phyloP scores from a whole-genome alignment of 2,888 invertebrate species.

The Dorcus parallelipipedus region DNA sequence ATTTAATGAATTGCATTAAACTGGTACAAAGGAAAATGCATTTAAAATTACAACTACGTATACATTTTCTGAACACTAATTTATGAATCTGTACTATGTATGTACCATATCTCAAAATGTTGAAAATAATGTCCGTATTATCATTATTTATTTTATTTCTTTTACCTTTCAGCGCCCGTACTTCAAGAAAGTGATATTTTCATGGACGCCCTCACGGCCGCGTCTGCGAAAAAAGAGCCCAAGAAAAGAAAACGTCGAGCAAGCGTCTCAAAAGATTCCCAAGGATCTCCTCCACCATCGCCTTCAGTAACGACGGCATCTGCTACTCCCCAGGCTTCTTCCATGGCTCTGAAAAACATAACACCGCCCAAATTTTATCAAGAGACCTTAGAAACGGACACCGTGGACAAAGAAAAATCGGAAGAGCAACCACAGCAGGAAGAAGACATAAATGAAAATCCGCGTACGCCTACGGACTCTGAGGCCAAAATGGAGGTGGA shows the following conservation, averaged over 20 bases:
- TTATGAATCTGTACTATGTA: not conserved
- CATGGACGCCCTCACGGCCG: slow-evolving; percentile 85
- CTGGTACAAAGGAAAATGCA: too few species aligned
- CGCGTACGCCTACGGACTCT: slow-evolving; percentile 8
- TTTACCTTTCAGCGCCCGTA: slow-evolving; percentile 60
- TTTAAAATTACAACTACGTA: too few species aligned
- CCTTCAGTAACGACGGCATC: slow-evolving; percentile 38
- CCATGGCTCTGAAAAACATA: slow-evolving; percentile 48
- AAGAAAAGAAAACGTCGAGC: slow-evolving; percentile 76
- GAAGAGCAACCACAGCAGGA: slow-evolving; percentile 28
- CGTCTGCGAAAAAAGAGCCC: slow-evolving; percentile 71
- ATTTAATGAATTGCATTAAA: too few species aligned
- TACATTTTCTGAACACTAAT: too few species aligned
- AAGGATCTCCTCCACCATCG: slow-evolving; percentile 48
- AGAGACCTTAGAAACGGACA: slow-evolving; percentile 71
- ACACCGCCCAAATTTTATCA: slow-evolving; percentile 77
- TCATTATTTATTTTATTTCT: slow-evolving; percentile 20
- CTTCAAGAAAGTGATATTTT: slow-evolving; percentile 90
- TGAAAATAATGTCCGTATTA: not conserved
- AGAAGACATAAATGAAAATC: slow-evolving; percentile 4
- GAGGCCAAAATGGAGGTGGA: slow-evolving; percentile 28
- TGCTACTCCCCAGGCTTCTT: slow-evolving; percentile 31
- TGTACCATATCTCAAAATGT: not conserved
- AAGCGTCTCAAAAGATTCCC: slow-evolving; percentile 63
- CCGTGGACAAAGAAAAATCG: slow-evolving; percentile 42